Base-by-base conservation (phyloP, 2,113 vertebrate species). In the Eonycteris spelaea region DNA sequence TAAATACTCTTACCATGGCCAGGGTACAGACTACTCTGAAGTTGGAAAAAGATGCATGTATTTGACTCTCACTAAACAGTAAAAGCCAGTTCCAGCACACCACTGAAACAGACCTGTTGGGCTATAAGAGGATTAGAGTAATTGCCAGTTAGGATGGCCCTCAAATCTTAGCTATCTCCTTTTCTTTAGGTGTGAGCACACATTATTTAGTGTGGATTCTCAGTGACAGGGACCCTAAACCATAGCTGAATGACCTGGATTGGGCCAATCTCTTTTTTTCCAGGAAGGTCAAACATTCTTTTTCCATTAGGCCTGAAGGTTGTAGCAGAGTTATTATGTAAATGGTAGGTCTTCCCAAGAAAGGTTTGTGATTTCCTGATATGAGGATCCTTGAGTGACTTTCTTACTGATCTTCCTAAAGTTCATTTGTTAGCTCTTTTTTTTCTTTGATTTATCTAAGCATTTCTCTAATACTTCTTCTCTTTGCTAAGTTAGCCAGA, bases 281-380 rank as follows among this genome's bases (percentile, higher is more conserved):
- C n/a, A 43, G 45, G 68, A 95, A 94, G 75, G 12, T 70, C 53
- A 67, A 78, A 74, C 70, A 88, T 12, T 91, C 28, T 80, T 91
- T 94, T 82, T 38, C 40, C 43, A 55, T 86, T 77, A 77, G 88
- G 65, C 15, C n/a, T 80, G 8, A 78, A 91, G n/a, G 35, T 43
- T 82, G 40, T 89, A 88, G 26, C 38, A 80, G 59, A 87, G 14
- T 91, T 85, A 63, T 59, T 35, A 38, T 40, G 63, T 92, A 92
- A 95, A 57, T 79, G 35, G 35, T 82, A 71, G 2, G 30, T 59
- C 48, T 90, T 95, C 63, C 38, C 74, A 85, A 88, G 59, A 78
- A 67, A 61, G 67, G 55, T 61, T 95, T 95, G 73, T 59, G 68
- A 91, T 94, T 96, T 97, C 35, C 78, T 95, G 26, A 71, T 75